A percentile compares a stretch with the other conserved stretches of the same genome.
These are phyloP conservation scores for Anticlea derivata DNA, from an alignment of 2,888 invertebrate genomes.

Conservation along the genomic window DNA sequence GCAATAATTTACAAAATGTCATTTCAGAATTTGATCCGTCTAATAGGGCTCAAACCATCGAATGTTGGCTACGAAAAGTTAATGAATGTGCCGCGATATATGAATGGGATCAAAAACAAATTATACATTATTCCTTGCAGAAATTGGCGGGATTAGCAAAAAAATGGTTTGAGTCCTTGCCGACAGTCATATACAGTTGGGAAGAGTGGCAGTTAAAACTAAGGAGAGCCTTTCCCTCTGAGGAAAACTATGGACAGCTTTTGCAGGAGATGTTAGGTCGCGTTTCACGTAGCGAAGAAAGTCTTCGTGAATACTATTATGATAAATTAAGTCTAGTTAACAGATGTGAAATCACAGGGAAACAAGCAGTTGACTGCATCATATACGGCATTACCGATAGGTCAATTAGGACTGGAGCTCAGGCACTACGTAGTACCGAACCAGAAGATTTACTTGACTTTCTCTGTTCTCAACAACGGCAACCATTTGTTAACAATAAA, in stretches of 20 bases:
- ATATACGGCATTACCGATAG: no score
- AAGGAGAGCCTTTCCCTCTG: conserved; percentile 32
- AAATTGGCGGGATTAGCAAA: conserved; percentile 35
- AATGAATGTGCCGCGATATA: conserved; percentile 32
- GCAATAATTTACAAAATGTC: neutral
- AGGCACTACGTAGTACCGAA: no score
- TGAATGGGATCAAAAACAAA: conserved; percentile 32
- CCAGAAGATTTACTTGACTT: no score
- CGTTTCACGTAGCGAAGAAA: no score
- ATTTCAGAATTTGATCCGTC: conserved; percentile 18
- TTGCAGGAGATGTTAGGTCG: conserved; percentile 32
- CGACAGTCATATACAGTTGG: conserved; percentile 33
- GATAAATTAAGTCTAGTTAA: no score
- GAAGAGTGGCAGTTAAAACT: conserved; percentile 36
- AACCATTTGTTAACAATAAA: no score
- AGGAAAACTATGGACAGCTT: conserved; percentile 32
- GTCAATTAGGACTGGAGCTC: no score
- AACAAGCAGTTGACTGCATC: no score
- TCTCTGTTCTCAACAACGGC: no score
- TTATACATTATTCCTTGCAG: conserved; percentile 32
- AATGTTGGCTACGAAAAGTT: conserved; percentile 21
- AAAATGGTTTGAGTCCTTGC: conserved; percentile 34
- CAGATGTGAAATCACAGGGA: no score
- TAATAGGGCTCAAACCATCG: conserved; percentile 17
- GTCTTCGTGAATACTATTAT: no score